Percentiles rank a stretch among this genome's conserved stretches.
Evolutionary conservation across 1,140 invertebrate species (phyloP).

Genomic region (Lethrus apterus): DNA sequence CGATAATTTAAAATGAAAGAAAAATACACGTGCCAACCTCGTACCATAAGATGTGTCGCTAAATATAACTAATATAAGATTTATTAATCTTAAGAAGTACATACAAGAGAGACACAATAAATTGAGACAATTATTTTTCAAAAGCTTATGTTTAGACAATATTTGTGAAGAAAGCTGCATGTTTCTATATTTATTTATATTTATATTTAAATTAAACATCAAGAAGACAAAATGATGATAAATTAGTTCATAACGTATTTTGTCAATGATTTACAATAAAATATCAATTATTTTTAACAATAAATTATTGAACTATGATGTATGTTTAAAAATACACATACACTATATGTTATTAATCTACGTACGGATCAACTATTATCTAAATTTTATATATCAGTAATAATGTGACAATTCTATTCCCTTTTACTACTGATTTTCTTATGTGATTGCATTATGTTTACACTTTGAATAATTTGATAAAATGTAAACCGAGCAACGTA

Average conservation of each 20-base stretch:
- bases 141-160: too few species aligned
- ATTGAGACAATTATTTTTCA: too few species aligned
- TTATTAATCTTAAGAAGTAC: too few species aligned
- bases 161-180: too few species aligned
- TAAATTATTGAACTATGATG: slow-evolving; percentile 30
- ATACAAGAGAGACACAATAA: too few species aligned
- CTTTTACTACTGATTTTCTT: slow-evolving; percentile 28
- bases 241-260: slow-evolving; percentile 13
- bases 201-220: too few species aligned
- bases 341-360: slow-evolving; percentile 32
- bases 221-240: too few species aligned
- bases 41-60: too few species aligned
- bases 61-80: too few species aligned
- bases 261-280: slow-evolving; percentile 16
- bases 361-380: slow-evolving; percentile 35
- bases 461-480: slow-evolving; percentile 1
- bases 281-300: slow-evolving; percentile 14
- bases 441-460: slow-evolving; percentile 27
- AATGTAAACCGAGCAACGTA: not conserved
- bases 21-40: too few species aligned
- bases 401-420: slow-evolving; percentile 33
- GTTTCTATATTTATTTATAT: too few species aligned
- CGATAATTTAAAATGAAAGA: too few species aligned
- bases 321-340: slow-evolving; percentile 33
- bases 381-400: slow-evolving; percentile 34